Evolutionary conservation across 1,140 invertebrate species (phyloP), one percentile per base, ranked within the genome.

Genomic region (Centruroides sculpturatus): DNA sequence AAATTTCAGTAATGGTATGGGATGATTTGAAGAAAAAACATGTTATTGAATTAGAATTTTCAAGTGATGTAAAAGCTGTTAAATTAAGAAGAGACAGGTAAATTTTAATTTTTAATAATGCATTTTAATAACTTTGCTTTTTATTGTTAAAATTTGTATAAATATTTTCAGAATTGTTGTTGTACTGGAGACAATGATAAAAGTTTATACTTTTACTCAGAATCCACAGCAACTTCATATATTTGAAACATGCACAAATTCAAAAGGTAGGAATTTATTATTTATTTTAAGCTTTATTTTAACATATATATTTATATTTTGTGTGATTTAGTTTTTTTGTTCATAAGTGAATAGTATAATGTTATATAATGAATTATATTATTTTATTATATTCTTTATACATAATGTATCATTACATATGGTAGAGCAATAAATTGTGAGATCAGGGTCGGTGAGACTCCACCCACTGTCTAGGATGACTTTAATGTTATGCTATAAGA

Each of bases 121-220:
- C 8, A 34, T 53, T 23, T 66, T 8, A 41, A 56, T 36, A n/a
- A 10, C 36, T 51, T 56, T 34, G 47, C 41, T 59, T 60, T 55
- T 46, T 11, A 35, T 11, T 46, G 6, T 57, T 23, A 23, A 23
- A 23, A 23, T 23, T 23, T 23, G 23, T 23, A 23, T 23, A 23
- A 23, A 23, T 23, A 23, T 41, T 41, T 41, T 41, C 67, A 82
- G 93, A 69, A 98, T 99, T 75, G 92, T 98, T 64, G 92, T 97
- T 65, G 85, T 96, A 62, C 79, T 97, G 63, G 92, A 97, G 75
- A 86, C 86, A 61, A 83, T 96, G 67, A 96, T 99, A 65, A 97
- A 98, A 79, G 94, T 98, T 34, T 99, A 93, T 71, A 97, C 94
- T 55, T 98, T 99, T 71, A 97, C 92, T 41, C 91, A 93, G 73